Evolutionary conservation across 1,140 invertebrate genomes (phyloP).

Genomic region (Bombyx mori): DNA sequence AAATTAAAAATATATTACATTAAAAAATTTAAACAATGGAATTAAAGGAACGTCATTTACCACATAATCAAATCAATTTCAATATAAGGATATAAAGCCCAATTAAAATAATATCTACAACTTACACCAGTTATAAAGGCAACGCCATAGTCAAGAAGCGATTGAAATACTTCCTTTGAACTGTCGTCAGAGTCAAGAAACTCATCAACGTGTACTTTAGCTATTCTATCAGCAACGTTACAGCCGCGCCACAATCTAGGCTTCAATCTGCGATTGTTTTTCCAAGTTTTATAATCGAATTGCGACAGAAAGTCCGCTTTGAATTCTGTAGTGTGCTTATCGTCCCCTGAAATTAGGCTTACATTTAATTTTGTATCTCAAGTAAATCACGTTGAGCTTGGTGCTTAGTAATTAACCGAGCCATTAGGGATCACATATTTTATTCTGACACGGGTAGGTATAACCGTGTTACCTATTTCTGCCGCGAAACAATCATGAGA

Average conservation of each 20-base stretch:
- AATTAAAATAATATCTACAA: background rate
- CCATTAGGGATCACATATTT: background rate
- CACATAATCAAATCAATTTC: slow-evolving; percentile 4
- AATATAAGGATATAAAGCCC: slow-evolving; percentile 2
- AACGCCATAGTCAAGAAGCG: slow-evolving; percentile 62
- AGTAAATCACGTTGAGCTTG: background rate
- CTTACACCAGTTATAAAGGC: slow-evolving; percentile 61
- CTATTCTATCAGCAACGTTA: slow-evolving; percentile 33
- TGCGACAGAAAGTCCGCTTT: slow-evolving; percentile 47
- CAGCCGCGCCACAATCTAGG: slow-evolving; percentile 46
- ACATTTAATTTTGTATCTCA: background rate
- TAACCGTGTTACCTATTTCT: too few relatives aligned
- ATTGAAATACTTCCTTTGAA: slow-evolving; percentile 47
- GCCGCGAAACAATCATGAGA: too few relatives aligned
- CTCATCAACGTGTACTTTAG: slow-evolving; percentile 35
- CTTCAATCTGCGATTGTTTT: slow-evolving; percentile 22
- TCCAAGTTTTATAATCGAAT: slow-evolving; percentile 47
- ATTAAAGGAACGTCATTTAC: background rate
- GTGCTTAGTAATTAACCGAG: background rate
- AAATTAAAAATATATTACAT: too few relatives aligned
- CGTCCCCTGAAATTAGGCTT: slow-evolving; percentile 51
- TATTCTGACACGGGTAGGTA: too few relatives aligned
- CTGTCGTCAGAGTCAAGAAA: slow-evolving; percentile 48
- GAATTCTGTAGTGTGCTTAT: slow-evolving; percentile 60
- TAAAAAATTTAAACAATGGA: too few relatives aligned